These are phyloP conservation scores for Tiliacea citrago DNA, from an alignment of 2,888 invertebrate species.

Conservation along the genomic window DNA sequence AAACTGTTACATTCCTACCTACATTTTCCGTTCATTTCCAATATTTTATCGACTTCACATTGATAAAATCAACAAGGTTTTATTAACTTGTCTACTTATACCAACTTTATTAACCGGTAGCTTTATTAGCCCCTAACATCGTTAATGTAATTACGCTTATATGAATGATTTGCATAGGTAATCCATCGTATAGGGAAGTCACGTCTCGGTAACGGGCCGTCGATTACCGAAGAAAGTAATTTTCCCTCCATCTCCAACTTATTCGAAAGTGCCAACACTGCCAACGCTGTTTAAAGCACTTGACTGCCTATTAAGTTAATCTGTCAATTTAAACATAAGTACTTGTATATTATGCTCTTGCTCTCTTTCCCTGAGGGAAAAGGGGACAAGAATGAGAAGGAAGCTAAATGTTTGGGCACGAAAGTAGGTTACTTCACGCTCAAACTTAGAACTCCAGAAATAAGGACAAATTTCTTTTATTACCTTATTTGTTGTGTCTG, in stretches of 20 bases:
- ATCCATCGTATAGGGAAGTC: constrained; percentile 43
- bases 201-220: constrained; percentile 27
- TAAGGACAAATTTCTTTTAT: neutral
- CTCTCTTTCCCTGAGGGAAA: constrained; percentile 3
- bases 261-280: constrained; percentile 53
- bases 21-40: neutral
- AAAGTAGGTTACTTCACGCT: constrained; percentile 8
- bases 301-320: constrained; percentile 47
- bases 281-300: constrained; percentile 47
- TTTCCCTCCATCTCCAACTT: constrained; percentile 53
- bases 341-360: constrained; percentile 26
- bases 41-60: neutral
- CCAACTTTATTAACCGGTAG: neutral
- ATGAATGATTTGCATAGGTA: constrained; percentile 44
- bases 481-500: neutral
- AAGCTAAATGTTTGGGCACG: constrained; percentile 7
- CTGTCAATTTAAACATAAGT: constrained; percentile 40
- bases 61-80: neutral
- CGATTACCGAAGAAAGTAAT: constrained; percentile 54
- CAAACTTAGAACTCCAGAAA: neutral
- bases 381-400: neutral
- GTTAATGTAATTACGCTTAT: constrained; percentile 20
- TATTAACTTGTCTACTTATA: neutral
- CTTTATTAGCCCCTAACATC: neutral
- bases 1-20: neutral